Base-by-base conservation (phyloP, 2,888 invertebrate genomes). In the Carpatolechia fugitivella region DNA sequence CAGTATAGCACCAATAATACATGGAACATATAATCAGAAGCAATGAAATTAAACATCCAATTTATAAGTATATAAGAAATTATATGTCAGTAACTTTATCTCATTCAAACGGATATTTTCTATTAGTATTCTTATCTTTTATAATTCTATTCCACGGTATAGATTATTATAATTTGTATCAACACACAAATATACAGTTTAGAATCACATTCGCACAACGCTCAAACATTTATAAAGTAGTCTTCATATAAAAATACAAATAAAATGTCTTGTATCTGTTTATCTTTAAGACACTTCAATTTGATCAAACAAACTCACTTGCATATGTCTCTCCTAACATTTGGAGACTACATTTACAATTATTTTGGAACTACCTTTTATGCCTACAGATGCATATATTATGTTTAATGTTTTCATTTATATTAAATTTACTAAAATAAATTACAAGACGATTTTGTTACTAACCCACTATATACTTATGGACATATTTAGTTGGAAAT, bases 171-270 rank as follows among this genome's bases (percentile, higher is more conserved):
- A 30, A 14, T 55, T 33, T 53, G 51, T 13, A 55, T 52, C 18
- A 58, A 56, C 54, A 56, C 51, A 48, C 41, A 47, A 53, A 44
- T 46, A 55, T 29, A 41, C 47, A 30, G 38, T 56, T 49, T 52
- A 52, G 50, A 55, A 49, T 63, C 31, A 35, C 35, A 18, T 35
- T 51, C 55, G 64, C 63, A 65, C 56, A 64, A 60, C 64, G 63
- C 60, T 58, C 70, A 69, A 72, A 75, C 66, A 67, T 72, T 69
- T 68, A 59, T 24, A 24, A 24, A 24, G 66, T 59, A 63, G 65
- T 69, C 71, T 70, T 75, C 69, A 76, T 78, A 82, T 75, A 82
- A 82, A 82, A 82, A 82, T 82, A 83, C 79, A 70, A 80, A 75
- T 69, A 66, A 77, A 75, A 64, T 66, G 64, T 72, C 61, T 58